These are phyloP conservation scores for Cyrtorhinus lividipennis DNA, from an alignment of 1,140 invertebrate species.

Conservation along the genomic window DNA sequence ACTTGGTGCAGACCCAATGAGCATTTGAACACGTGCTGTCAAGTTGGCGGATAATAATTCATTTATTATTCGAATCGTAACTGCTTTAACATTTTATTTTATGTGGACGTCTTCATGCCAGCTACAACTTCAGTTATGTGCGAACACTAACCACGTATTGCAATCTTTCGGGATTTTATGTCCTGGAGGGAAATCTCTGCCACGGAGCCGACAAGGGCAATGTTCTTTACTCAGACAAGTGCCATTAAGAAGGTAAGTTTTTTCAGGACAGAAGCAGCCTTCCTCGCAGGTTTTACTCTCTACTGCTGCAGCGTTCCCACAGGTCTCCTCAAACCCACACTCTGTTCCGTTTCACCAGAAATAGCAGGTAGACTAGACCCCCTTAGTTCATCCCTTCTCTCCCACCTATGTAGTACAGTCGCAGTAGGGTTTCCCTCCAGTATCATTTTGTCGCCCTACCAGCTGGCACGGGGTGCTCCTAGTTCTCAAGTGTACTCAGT, in stretches of 20 bases:
- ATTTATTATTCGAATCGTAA: too few relatives aligned
- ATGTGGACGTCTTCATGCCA: too few relatives aligned
- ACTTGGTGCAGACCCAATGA: conserved; percentile 62
- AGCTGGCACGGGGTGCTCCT: too few relatives aligned
- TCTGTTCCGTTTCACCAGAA: too few relatives aligned
- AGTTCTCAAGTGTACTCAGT: too few relatives aligned
- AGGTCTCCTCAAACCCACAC: conserved; percentile 47
- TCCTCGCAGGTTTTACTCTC: conserved; percentile 47
- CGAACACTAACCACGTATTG: conserved; percentile 59
- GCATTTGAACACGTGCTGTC: conserved; percentile 49
- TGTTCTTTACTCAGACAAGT: conserved; percentile 52
- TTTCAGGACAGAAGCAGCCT: conserved; percentile 71
- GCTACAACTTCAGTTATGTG: too few relatives aligned
- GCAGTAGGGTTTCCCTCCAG: too few relatives aligned
- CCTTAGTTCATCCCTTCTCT: too few relatives aligned
- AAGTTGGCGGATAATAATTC: neutral
- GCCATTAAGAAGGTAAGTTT: conserved; percentile 51
- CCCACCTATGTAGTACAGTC: too few relatives aligned
- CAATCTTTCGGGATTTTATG: conserved; percentile 59
- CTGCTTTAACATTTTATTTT: too few relatives aligned
- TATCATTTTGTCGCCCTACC: too few relatives aligned
- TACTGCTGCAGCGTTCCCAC: conserved; percentile 29
- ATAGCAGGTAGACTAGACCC: too few relatives aligned
- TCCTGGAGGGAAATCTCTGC: conserved; percentile 58
- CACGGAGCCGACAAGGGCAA: conserved; percentile 66